Evolutionary conservation across 2,888 invertebrate genomes (phyloP).

Genomic region (Melangyna quadrimaculata): DNA sequence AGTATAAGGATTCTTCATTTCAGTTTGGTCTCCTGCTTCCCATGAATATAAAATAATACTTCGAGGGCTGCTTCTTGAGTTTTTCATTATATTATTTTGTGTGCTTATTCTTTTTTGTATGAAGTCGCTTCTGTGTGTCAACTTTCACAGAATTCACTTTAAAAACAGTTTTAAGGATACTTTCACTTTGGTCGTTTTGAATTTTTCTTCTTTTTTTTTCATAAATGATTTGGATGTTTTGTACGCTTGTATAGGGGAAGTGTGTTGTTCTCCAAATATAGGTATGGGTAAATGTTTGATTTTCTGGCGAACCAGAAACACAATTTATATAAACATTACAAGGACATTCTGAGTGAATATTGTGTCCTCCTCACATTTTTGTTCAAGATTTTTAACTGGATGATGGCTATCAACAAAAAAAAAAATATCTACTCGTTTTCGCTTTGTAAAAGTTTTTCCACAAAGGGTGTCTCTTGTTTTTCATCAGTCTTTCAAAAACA

Average conservation of each 20-base stretch:
- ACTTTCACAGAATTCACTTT: conserved; percentile 8
- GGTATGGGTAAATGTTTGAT: background rate
- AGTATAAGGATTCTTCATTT: background rate
- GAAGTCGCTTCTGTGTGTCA: conserved; percentile 1
- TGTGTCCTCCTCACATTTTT: background rate
- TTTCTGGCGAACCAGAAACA: background rate
- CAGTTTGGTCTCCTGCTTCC: background rate
- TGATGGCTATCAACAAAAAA: background rate
- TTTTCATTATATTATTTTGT: conserved; percentile 1
- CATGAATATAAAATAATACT: conserved; percentile 52
- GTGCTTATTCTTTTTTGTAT: background rate
- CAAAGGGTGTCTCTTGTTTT: background rate
- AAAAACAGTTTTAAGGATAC: background rate
- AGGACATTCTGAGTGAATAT: background rate
- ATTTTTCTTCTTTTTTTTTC: background rate
- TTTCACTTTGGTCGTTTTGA: background rate
- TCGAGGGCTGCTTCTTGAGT: background rate
- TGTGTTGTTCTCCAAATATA: background rate
- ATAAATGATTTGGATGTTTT: background rate
- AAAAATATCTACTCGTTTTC: background rate
- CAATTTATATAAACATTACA: background rate
- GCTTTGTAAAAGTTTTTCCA: background rate
- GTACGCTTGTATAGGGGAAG: background rate
- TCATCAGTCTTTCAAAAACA: background rate
- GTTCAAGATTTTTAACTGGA: background rate